phyloP scores from a whole-genome alignment of 2,113 vertebrate species.

The Myotis brandtii region DNA sequence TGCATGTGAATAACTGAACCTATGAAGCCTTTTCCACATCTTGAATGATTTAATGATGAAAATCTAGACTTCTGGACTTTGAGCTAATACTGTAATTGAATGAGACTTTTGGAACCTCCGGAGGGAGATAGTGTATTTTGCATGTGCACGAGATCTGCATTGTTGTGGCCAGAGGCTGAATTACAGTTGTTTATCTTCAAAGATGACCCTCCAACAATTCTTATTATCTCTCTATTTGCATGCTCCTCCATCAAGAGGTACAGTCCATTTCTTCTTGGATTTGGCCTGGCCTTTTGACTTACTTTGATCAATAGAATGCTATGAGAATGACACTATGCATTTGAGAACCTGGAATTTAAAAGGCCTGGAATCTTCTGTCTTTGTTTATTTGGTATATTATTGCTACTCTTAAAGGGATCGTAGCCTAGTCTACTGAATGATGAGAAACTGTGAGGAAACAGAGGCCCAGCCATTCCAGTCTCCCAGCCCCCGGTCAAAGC shows the following conservation, averaged over 20 bases:
- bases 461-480: accelerated
- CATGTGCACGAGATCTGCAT: neutral
- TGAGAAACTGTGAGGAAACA: neutral
- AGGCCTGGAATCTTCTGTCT: neutral
- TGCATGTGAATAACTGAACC: neutral
- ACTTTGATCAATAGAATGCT: neutral
- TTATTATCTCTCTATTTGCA: neutral
- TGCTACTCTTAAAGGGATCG: neutral
- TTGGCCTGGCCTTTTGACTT: neutral
- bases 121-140: neutral
- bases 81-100: neutral
- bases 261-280: neutral
- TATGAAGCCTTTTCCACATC: neutral
- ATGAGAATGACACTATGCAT: neutral
- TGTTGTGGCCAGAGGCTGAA: neutral
- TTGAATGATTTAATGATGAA: neutral
- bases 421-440: neutral
- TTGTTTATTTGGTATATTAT: neutral
- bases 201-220: neutral
- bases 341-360: neutral
- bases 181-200: neutral
- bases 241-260: neutral
- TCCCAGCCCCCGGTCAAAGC: too few species aligned
- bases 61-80: neutral
- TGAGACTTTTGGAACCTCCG: neutral